Evolutionary conservation across 2,113 vertebrate genomes (phyloP), one percentile per base, ranked within the genome.

Genomic region (Corapipo altera): DNA sequence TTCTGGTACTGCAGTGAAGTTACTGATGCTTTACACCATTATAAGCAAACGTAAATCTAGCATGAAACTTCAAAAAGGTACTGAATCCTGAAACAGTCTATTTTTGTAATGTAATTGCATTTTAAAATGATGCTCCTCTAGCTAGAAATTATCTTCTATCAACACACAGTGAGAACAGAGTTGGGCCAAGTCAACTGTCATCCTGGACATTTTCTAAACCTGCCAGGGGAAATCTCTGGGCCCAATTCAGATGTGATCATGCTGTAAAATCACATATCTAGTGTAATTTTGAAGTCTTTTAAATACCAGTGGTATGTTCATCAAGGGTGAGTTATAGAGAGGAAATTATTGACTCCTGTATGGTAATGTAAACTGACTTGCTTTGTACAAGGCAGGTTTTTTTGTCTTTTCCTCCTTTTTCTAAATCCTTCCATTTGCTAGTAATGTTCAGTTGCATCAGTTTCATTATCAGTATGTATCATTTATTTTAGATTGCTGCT

Each of bases 91-190:
- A 88, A 93, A 84, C 30, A 89, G 28, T 5, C 54, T 80, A 32
- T 59, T 96, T 96, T 85, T 71, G 27, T 84, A 81, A 91, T 81
- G 55, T 92, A 96, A 95, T 86, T 71, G 85, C 61, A 91, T 89
- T 90, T 90, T 81, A 46, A 93, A 88, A 48, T 87, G 1, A 81
- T 88, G 64, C 19, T 49, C 7, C 88, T 94, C 55, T 87, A 88
- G 70, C 72, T 85, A 90, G 67, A 93, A 84, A 57, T 74, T 4
- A 59, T 55, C 54, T 96, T 77, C 81, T 64, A 15, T 17, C 43
- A 81, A 75, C 30, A 49, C 18, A 49, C 2, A 1, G 22, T 71
- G 48, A 57, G 32, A 95, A 85, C 2, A 54, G 57, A 84, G 12
- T 46, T 62, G 48, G 57, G 33, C 83, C 65, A 83, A 80, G 44